Conservation (phyloP, 2,797 vertebrate genomes). For the Pempheris klunzingeri region DNA sequence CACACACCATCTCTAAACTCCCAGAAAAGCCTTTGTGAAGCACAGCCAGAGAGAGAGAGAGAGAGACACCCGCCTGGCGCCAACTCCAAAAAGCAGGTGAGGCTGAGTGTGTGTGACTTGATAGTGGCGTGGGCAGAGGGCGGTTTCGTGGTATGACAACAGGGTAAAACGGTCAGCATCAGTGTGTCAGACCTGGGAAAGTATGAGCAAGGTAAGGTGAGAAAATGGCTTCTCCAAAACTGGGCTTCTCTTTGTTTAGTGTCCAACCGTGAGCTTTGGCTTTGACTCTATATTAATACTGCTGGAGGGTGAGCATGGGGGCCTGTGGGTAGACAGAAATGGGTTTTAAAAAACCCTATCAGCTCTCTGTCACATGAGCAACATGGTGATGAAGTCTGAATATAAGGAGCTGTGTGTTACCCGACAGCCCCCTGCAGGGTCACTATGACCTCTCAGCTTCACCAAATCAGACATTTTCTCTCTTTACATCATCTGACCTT, state of each 20-base stretch:
- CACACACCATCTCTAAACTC: constrained; percentile 51
- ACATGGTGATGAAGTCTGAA: constrained; percentile 13
- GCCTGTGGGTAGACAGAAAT: constrained; percentile 22
- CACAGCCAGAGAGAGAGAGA: constrained; percentile 49
- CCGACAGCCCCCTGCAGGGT: constrained; percentile 27
- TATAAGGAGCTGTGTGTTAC: constrained; percentile 33
- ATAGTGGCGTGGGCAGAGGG: constrained; percentile 22
- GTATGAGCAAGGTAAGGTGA: constrained; percentile 51
- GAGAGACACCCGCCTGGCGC: constrained; percentile 50
- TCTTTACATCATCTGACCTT: constrained; percentile 35
- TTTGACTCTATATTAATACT: constrained; percentile 33
- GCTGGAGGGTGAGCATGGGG: constrained; percentile 52
- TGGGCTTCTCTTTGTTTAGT: constrained; percentile 43
- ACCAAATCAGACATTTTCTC: constrained; percentile 22
- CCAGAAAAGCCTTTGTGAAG: constrained; percentile 64
- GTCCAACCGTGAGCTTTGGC: constrained; percentile 50
- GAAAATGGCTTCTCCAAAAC: constrained; percentile 48
- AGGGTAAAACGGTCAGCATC: constrained; percentile 41
- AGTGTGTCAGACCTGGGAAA: constrained; percentile 56
- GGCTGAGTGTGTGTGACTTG: constrained; percentile 39
- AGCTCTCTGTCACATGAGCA: constrained; percentile 31
- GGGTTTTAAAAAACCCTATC: constrained; percentile 21
- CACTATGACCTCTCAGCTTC: constrained; percentile 31
- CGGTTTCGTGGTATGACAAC: constrained; percentile 33
- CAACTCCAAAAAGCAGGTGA: constrained; percentile 54